Percentiles rank a stretch among this genome's conserved stretches.
phyloP scores from a whole-genome alignment of 1,140 invertebrate species.

The Metaphire vulgaris region DNA sequence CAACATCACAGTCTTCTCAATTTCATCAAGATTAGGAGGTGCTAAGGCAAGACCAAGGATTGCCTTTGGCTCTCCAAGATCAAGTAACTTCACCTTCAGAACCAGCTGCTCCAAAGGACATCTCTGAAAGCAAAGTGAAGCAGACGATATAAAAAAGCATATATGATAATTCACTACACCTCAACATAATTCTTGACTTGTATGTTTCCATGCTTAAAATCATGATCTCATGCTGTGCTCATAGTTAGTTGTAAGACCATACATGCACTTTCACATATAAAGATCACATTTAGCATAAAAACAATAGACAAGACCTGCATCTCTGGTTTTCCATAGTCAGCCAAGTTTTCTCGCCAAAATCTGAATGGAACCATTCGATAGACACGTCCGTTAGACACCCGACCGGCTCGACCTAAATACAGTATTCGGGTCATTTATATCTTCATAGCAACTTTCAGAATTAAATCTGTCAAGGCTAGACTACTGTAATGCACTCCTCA shows the following conservation, averaged over 20 bases:
- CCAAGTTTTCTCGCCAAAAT: conserved; percentile 60
- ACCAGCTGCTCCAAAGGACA: conserved; percentile 75
- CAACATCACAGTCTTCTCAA: conserved; percentile 69
- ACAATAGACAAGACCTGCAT: too few relatives aligned
- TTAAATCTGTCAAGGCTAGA: too few relatives aligned
- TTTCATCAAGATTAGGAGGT: conserved; percentile 75
- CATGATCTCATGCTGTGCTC: too few relatives aligned
- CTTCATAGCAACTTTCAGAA: too few relatives aligned
- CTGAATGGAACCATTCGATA: conserved; percentile 70
- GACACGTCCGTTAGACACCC: conserved; percentile 74
- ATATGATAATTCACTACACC: not conserved
- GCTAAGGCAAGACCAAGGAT: conserved; percentile 76
- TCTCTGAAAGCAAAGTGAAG: conserved; percentile 58
- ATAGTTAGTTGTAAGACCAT: too few relatives aligned
- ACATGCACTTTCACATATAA: too few relatives aligned
- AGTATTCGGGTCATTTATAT: too few relatives aligned
- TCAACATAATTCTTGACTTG: too few relatives aligned
- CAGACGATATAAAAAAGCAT: not conserved
- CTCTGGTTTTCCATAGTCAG: conserved; percentile 46
- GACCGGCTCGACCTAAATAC: conserved; percentile 72
- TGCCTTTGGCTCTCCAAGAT: conserved; percentile 74
- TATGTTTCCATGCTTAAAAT: too few relatives aligned
- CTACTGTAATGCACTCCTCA: too few relatives aligned
- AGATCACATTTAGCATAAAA: too few relatives aligned
- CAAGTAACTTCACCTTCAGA: conserved; percentile 73